Percentiles rank a stretch among this genome's conserved stretches.
Evolutionary conservation across 2,113 vertebrate genomes (phyloP).

Genomic region (Phrynosoma platyrhinos): DNA sequence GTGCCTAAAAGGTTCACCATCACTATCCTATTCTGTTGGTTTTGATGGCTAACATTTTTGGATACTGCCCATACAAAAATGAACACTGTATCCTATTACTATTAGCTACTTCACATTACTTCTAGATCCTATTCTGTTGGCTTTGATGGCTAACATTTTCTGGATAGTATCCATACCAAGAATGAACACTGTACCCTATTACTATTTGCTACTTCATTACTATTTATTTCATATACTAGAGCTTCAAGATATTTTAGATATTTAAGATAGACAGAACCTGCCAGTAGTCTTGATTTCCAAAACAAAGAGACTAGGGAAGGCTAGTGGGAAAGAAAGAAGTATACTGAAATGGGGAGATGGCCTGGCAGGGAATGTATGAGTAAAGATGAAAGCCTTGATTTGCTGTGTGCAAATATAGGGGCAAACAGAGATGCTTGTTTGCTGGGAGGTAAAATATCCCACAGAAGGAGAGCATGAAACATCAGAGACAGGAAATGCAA

Average conservation of each 20-base stretch:
- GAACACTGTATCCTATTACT: no score
- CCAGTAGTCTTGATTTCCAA: not conserved
- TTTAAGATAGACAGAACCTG: no score
- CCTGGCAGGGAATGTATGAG: not conserved
- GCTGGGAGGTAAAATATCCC: not conserved
- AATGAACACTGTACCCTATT: not conserved
- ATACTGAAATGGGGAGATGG: not conserved
- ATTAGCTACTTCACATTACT: no score
- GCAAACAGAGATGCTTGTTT: not conserved
- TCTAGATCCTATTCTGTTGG: not conserved
- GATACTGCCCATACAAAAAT: no score
- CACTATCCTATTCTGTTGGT: no score
- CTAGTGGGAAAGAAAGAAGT: not conserved
- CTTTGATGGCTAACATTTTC: not conserved
- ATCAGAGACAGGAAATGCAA: not conserved
- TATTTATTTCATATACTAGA: not conserved
- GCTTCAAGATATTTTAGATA: not conserved
- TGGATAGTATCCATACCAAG: not conserved
- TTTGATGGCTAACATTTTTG: no score
- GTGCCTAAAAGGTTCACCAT: no score
- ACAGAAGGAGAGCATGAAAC: not conserved
- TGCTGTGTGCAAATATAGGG: not conserved
- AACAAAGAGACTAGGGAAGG: not conserved
- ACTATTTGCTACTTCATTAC: not conserved
- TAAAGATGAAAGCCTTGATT: not conserved